phyloP scores from a whole-genome alignment of 2,797 vertebrate species.

The Ataeniobius toweri region DNA sequence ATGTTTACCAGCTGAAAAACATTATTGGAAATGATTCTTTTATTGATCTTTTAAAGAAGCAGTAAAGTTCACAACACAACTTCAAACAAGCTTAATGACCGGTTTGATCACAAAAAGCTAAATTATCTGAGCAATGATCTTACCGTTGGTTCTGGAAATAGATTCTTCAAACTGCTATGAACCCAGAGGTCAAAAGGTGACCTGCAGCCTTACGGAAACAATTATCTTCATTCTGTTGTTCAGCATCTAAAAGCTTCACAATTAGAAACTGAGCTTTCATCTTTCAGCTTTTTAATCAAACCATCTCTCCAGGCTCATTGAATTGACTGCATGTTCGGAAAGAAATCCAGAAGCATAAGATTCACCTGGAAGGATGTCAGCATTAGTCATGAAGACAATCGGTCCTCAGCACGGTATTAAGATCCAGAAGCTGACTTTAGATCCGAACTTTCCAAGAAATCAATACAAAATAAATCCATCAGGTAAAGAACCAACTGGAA shows the following conservation, averaged over 20 bases:
- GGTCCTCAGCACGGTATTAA: not conserved
- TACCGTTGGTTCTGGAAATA: not conserved
- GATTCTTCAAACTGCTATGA: not conserved
- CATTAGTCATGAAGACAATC: no score
- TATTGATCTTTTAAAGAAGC: not conserved
- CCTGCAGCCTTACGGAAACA: not conserved
- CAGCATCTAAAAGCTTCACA: not conserved
- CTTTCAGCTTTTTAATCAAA: not conserved
- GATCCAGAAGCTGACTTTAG: no score
- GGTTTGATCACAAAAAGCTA: not conserved
- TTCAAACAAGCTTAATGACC: not conserved
- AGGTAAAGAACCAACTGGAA: slow-evolving; percentile 9
- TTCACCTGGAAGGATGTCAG: not conserved
- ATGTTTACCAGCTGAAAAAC: not conserved
- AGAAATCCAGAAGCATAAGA: not conserved
- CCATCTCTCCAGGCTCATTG: not conserved
- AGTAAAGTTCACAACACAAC: not conserved
- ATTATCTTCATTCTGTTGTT: not conserved
- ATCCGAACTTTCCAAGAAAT: not conserved
- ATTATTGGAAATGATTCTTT: not conserved
- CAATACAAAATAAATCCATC: not conserved
- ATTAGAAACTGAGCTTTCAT: not conserved
- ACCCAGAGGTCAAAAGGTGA: not conserved
- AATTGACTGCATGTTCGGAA: not conserved
- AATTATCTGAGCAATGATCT: not conserved